Conservation (phyloP, 2,888 invertebrate species). For the Unio pictorum region DNA sequence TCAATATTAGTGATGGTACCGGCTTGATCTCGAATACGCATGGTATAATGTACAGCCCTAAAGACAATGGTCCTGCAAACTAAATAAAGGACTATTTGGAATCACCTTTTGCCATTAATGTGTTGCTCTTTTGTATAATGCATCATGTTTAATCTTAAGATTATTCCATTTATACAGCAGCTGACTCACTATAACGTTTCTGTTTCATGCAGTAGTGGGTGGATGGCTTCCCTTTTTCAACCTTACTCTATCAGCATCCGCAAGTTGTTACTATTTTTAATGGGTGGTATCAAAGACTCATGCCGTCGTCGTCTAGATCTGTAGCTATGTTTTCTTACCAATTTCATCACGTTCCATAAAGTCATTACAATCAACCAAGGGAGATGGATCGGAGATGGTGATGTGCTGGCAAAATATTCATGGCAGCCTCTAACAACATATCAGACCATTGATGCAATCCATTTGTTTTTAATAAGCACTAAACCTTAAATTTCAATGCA, state of each 20-base stretch:
- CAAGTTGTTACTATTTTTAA: too few species aligned
- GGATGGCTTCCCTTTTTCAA: too few species aligned
- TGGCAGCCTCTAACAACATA: conserved; percentile 6
- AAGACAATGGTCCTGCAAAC: background rate
- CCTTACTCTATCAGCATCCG: too few species aligned
- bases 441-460: conserved; percentile 6
- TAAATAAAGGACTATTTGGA: background rate
- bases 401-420: conserved; percentile 6
- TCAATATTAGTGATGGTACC: conserved; percentile 8
- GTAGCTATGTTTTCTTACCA: too few species aligned
- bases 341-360: background rate
- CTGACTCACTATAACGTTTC: background rate
- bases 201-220: background rate
- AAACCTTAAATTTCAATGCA: too few species aligned
- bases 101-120: background rate
- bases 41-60: conserved; percentile 5
- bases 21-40: conserved; percentile 18
- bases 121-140: background rate
- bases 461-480: background rate
- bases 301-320: background rate
- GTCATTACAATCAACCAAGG: background rate
- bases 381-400: background rate
- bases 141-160: background rate
- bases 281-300: too few species aligned
- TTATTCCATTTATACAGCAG: conserved; percentile 1